Percentiles rank a stretch among this genome's conserved stretches.
Conservation (phyloP, 2,888 invertebrate genomes). For the Mallateleia sp. region DNA sequence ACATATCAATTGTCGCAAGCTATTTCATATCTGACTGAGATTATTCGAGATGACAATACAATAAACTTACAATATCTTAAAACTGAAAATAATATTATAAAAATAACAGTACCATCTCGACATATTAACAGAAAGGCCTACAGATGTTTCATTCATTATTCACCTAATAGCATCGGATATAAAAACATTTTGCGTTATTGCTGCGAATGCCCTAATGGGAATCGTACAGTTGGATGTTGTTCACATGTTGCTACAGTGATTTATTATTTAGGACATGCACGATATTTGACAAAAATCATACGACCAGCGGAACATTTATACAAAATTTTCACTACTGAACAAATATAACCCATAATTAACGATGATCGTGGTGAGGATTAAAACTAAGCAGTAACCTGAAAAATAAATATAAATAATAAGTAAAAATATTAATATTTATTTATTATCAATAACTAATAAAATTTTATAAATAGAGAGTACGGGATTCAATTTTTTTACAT, state of each 20-base stretch:
- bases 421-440: too few species aligned
- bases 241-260: neutral
- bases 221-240: neutral
- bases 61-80: too few species aligned
- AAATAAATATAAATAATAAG: too few species aligned
- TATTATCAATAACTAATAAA: too few species aligned
- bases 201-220: neutral
- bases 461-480: too few species aligned
- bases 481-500: too few species aligned
- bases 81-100: too few species aligned
- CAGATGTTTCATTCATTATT: neutral
- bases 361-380: neutral
- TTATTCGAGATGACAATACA: too few species aligned
- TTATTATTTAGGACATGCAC: neutral
- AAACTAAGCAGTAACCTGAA: too few species aligned
- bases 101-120: neutral
- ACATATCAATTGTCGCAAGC: constrained; percentile 75
- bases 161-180: neutral
- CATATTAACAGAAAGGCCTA: neutral
- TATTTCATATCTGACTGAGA: too few species aligned
- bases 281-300: neutral
- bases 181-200: too few species aligned
- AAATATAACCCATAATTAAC: neutral
- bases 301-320: neutral
- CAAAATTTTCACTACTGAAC: too few species aligned